Evolutionary conservation across 2,797 vertebrate species (phyloP).

Genomic region (Syngnathus acus): DNA sequence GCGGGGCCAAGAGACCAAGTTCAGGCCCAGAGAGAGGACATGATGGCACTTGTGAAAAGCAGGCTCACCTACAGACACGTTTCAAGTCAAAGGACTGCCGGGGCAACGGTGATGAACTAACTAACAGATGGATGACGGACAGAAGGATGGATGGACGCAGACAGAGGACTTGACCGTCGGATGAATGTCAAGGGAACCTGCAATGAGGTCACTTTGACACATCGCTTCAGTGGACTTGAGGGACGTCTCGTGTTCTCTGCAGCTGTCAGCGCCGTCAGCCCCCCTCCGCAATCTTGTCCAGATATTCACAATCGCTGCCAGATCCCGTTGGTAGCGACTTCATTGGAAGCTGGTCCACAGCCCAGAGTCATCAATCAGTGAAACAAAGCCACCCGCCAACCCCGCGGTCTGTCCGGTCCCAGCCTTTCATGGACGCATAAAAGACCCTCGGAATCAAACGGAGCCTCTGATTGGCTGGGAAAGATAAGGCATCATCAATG

Average conservation of each 20-base stretch:
- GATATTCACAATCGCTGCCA: conserved; percentile 32
- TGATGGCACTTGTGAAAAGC: neutral
- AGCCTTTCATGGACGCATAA: conserved; percentile 56
- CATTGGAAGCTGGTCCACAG: conserved; percentile 54
- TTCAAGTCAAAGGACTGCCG: too few species aligned
- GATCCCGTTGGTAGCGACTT: conserved; percentile 50
- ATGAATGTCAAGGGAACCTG: neutral
- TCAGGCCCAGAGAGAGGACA: neutral
- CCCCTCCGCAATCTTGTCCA: neutral
- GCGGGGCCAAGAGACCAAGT: neutral
- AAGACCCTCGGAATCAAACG: conserved; percentile 39
- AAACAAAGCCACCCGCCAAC: conserved; percentile 41
- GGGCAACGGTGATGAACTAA: neutral
- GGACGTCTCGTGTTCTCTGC: conserved; percentile 37
- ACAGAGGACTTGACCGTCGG: neutral
- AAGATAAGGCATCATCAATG: conserved; percentile 59
- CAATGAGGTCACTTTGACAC: conserved; percentile 22
- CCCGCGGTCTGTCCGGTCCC: conserved; percentile 21
- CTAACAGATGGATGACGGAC: neutral
- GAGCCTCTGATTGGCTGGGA: conserved; percentile 37
- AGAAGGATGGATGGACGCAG: neutral
- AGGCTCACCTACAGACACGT: neutral
- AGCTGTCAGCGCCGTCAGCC: conserved; percentile 52
- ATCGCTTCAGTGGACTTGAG: neutral
- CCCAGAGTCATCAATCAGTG: conserved; percentile 39